A percentile compares a stretch with the other conserved stretches of the same genome.
These are phyloP conservation scores for Neodiprion lecontei DNA, from an alignment of 1,140 invertebrate genomes.

Conservation along the genomic window DNA sequence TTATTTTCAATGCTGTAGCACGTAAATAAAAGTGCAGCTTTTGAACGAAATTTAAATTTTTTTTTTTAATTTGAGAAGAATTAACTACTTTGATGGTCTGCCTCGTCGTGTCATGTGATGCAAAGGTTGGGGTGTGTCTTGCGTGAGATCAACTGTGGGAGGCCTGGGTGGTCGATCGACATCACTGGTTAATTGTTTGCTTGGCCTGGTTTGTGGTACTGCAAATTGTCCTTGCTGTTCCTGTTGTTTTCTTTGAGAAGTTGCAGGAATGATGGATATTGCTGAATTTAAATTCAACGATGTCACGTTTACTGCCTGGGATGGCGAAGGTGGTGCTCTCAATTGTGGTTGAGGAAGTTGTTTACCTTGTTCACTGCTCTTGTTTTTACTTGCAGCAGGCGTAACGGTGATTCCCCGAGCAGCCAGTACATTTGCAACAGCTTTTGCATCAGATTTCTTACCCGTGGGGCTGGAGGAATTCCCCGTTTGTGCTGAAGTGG, in stretches of 20 bases:
- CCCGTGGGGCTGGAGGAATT: slow-evolving; percentile 37
- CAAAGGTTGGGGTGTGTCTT: slow-evolving; percentile 52
- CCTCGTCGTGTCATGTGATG: slow-evolving; percentile 47
- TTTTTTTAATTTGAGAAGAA: slow-evolving; percentile 11
- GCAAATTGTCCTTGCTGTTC: slow-evolving; percentile 56
- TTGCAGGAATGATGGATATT: slow-evolving; percentile 73
- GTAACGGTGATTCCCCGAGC: slow-evolving; percentile 79
- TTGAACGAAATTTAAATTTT: slow-evolving; percentile 6
- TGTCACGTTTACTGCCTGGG: slow-evolving; percentile 41
- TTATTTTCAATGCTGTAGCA: neutral
- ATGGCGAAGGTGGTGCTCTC: slow-evolving; percentile 35
- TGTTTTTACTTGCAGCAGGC: slow-evolving; percentile 62
- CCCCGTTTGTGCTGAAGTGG: slow-evolving; percentile 54
- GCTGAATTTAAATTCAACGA: slow-evolving; percentile 74
- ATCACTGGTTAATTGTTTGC: slow-evolving; percentile 43
- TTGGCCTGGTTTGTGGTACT: slow-evolving; percentile 58
- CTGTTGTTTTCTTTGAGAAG: slow-evolving; percentile 53
- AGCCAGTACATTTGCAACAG: slow-evolving; percentile 76
- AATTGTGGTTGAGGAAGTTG: slow-evolving; percentile 39
- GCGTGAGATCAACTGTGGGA: slow-evolving; percentile 66
- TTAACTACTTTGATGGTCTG: slow-evolving; percentile 49
- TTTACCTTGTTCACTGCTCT: slow-evolving; percentile 43
- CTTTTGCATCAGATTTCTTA: slow-evolving; percentile 72
- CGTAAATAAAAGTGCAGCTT: slow-evolving; percentile 15
- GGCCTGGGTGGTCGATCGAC: slow-evolving; percentile 63